These are phyloP conservation scores for Myotis lucifugus DNA, from an alignment of 2,113 vertebrate genomes.

Conservation along the genomic window DNA sequence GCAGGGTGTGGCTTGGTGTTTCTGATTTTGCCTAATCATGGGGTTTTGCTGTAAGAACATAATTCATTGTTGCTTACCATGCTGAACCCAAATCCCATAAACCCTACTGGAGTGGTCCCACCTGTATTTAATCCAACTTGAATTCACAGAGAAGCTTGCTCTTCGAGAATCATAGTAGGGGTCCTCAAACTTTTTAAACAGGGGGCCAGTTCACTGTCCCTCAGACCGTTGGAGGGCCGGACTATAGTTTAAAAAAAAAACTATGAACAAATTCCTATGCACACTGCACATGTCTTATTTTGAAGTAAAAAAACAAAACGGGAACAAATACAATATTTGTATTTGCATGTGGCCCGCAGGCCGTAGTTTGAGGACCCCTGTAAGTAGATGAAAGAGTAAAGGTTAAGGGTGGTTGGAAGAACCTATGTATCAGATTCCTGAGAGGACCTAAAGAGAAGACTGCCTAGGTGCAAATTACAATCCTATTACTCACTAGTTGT, in stretches of 20 bases:
- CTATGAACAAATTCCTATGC: too few species aligned
- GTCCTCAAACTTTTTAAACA: too few species aligned
- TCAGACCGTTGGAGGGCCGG: too few species aligned
- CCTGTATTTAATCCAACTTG: neutral
- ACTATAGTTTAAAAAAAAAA: too few species aligned
- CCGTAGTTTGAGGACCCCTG: too few species aligned
- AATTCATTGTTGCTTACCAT: neutral
- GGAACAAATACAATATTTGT: too few species aligned
- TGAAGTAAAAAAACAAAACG: too few species aligned
- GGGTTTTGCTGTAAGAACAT: neutral
- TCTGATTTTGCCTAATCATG: slow-evolving; percentile 17
- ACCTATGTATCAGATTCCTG: neutral
- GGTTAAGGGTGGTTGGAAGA: neutral
- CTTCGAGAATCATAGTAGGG: neutral
- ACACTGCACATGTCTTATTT: too few species aligned
- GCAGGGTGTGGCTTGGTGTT: neutral
- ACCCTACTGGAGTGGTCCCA: neutral
- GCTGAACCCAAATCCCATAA: neutral
- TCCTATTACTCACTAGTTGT: neutral
- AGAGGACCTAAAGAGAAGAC: neutral
- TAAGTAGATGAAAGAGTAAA: neutral
- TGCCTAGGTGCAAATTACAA: neutral
- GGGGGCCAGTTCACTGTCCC: too few species aligned
- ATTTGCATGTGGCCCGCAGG: too few species aligned
- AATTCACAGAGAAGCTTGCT: neutral